phyloP scores from a whole-genome alignment of 2,797 vertebrate species.

The Diglossa cyanea region DNA sequence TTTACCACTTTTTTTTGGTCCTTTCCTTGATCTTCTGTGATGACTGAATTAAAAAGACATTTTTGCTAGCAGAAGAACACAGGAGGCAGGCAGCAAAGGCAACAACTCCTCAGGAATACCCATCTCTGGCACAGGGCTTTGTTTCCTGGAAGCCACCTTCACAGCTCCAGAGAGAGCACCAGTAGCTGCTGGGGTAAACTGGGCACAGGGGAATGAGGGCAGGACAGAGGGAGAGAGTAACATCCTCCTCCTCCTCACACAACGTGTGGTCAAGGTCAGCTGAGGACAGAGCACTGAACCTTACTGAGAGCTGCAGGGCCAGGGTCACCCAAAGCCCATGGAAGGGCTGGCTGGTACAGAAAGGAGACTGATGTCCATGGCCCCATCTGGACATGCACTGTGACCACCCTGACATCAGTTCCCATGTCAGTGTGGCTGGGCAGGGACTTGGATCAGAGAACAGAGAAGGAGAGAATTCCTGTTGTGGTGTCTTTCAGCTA shows the following conservation, averaged over 20 bases:
- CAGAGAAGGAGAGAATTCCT: neutral
- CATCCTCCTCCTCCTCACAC: neutral
- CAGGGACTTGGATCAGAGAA: neutral
- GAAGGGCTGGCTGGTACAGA: neutral
- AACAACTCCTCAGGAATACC: neutral
- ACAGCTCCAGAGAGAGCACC: neutral
- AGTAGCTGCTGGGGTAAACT: neutral
- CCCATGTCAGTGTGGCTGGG: accelerated
- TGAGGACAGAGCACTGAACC: neutral
- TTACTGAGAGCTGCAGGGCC: neutral
- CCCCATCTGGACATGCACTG: neutral
- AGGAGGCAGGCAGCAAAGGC: neutral
- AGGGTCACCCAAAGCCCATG: neutral
- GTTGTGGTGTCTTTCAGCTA: neutral
- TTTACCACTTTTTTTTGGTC: neutral
- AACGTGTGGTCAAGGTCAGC: neutral
- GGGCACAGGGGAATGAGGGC: neutral
- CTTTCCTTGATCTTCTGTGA: neutral
- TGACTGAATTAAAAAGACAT: neutral
- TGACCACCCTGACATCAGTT: neutral
- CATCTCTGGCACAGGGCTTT: neutral
- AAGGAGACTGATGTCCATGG: neutral
- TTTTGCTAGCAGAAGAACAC: neutral
- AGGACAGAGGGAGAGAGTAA: neutral
- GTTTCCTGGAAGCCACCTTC: neutral